These are phyloP conservation scores for Oxyura jamaicensis DNA, from an alignment of 2,113 vertebrate species.

Conservation along the genomic window DNA sequence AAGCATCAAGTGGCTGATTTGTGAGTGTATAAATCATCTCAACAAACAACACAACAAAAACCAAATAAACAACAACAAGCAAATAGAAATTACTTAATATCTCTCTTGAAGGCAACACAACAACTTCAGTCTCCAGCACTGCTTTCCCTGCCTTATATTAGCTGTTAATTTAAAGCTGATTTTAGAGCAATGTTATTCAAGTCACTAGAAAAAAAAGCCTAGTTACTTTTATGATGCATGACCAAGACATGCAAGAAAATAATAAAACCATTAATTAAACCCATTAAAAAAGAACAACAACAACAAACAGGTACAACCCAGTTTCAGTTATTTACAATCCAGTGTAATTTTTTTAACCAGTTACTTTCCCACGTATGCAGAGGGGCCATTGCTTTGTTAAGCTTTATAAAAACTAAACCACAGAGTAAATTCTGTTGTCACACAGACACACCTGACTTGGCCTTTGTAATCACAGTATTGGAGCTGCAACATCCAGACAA, in stretches of 20 bases:
- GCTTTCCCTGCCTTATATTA: neutral
- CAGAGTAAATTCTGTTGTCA: neutral
- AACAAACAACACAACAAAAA: neutral
- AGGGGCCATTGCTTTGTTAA: neutral
- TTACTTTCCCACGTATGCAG: neutral
- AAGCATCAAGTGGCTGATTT: neutral
- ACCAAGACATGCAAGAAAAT: conserved; percentile 5
- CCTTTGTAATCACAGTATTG: neutral
- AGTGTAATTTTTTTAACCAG: neutral
- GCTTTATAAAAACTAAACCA: neutral
- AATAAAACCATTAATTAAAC: conserved; percentile 9
- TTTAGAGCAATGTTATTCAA: neutral
- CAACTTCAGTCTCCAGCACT: neutral
- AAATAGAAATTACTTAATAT: neutral
- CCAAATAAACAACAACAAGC: neutral
- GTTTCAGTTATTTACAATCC: neutral
- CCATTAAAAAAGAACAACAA: neutral
- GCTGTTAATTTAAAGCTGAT: conserved; percentile 19
- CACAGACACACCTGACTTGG: neutral
- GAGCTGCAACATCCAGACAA: neutral
- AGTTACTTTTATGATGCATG: neutral
- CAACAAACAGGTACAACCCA: neutral
- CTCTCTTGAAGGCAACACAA: neutral
- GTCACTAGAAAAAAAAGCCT: neutral
- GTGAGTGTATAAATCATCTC: neutral